Conservation (phyloP, 2,797 vertebrate genomes). For the Harpagifer antarcticus region DNA sequence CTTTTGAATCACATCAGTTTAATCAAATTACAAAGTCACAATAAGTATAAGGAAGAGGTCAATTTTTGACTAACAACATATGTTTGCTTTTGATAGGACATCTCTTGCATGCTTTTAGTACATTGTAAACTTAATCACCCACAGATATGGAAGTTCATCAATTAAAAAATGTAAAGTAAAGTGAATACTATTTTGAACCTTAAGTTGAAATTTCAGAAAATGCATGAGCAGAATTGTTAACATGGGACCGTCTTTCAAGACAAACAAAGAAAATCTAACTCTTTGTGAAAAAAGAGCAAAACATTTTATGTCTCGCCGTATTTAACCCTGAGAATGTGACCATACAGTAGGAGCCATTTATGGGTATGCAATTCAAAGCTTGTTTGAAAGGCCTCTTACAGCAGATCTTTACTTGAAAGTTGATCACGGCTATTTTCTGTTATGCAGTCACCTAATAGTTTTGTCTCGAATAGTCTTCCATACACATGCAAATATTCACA, state of each 20-base stretch:
- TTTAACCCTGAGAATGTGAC: neutral
- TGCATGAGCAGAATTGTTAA: neutral
- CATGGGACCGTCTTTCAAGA: neutral
- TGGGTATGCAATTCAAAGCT: neutral
- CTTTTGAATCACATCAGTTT: constrained; percentile 21
- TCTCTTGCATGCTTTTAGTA: constrained; percentile 15
- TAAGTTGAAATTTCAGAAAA: neutral
- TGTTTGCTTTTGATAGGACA: neutral
- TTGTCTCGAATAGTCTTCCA: neutral
- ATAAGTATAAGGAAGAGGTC: neutral
- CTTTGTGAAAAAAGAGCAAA: neutral
- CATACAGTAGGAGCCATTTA: neutral
- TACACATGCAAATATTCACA: neutral
- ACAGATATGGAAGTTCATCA: constrained; percentile 6
- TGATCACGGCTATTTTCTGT: neutral
- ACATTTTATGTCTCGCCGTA: neutral
- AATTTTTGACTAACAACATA: neutral
- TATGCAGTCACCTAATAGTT: constrained; percentile 5
- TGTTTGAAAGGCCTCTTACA: constrained; percentile 1
- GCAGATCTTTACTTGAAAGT: constrained; percentile 6
- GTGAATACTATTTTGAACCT: neutral
- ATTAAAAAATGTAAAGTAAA: constrained; percentile 2
- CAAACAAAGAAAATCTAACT: neutral
- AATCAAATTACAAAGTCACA: constrained; percentile 35
- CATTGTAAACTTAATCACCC: constrained; percentile 46